Base-by-base conservation (phyloP, 2,888 invertebrate species). In the Rotaria magnacalcarata region DNA sequence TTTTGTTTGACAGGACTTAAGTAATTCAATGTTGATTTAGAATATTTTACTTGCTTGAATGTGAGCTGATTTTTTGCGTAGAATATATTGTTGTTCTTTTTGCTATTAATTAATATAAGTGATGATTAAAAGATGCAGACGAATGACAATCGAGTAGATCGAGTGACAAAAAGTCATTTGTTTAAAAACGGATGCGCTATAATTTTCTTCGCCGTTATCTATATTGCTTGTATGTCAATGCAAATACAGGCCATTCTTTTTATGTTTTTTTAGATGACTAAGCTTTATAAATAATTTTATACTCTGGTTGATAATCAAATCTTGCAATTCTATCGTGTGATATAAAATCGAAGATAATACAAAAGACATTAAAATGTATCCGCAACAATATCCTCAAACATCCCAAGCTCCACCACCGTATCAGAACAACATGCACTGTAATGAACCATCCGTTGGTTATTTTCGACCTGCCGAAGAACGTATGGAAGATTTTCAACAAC, bases 391-490 rank as follows among this genome's bases (percentile, higher is more conserved):
- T 67, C 56, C 24, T 0, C 21, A 7, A 56, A 2, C 7, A 56
- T 1, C 21, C 16, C 67, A 27, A 67, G 34, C 34, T 4, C 67
- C 67, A 19, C 67, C 67, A 34, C 67, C 67, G 19, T 67, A 67
- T 67, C 67, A 34, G 4, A 41, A 67, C 11, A 34, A 67, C 14
- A 67, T 67, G 67, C 34, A 67, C 19, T 2, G 0, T 3, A 34
- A 67, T 67, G 16, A 67, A 34, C 67, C 34, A 19, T 7, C 34
- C 4, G 1, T 19, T 19, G 47, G 24, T 34, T 80, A 80, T 80
- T 41, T n/a, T 80, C 16, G 47, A 80, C 10, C 80, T 11, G 10
- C 80, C 47, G 80, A 80, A n/a, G 80, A 80, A 47, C 80, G 80
- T n/a, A 80, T 80, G 80, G 47, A 2, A 2, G 47, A 47, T 24